These are phyloP conservation scores for Arvicola amphibius DNA, from an alignment of 2,797 vertebrate species.

Conservation along the genomic window DNA sequence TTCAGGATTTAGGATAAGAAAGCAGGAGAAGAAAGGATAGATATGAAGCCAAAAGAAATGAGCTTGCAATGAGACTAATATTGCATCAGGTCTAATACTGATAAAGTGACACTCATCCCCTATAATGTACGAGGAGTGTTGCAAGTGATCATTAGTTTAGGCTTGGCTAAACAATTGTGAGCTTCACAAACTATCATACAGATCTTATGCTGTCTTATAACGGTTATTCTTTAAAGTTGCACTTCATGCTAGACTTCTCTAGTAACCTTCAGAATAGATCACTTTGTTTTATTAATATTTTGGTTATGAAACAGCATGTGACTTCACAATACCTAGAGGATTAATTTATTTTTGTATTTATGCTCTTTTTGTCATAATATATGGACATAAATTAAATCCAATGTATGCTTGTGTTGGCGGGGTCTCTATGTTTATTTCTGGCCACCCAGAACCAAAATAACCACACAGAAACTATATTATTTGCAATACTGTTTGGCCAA, in stretches of 20 bases:
- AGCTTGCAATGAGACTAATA: neutral
- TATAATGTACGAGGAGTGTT: neutral
- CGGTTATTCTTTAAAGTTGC: neutral
- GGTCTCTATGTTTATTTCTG: too few relatives aligned
- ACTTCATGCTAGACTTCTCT: neutral
- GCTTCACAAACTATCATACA: too few relatives aligned
- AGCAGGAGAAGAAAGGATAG: neutral
- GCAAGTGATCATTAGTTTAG: neutral
- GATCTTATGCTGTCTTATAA: neutral
- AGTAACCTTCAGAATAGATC: neutral
- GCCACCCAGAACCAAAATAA: too few relatives aligned
- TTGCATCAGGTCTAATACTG: neutral
- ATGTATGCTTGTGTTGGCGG: neutral
- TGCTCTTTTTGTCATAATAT: neutral
- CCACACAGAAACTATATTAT: too few relatives aligned
- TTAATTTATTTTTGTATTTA: conserved; percentile 22
- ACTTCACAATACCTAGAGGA: neutral
- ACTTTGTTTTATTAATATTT: conserved; percentile 10
- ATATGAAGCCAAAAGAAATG: neutral
- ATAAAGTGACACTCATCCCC: neutral
- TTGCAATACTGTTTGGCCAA: too few relatives aligned
- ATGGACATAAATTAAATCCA: neutral
- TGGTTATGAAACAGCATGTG: neutral
- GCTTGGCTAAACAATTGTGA: neutral
- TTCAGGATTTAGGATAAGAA: neutral